phyloP scores from a whole-genome alignment of 1,140 invertebrate genomes.

The Panagrolaimus sp. region DNA sequence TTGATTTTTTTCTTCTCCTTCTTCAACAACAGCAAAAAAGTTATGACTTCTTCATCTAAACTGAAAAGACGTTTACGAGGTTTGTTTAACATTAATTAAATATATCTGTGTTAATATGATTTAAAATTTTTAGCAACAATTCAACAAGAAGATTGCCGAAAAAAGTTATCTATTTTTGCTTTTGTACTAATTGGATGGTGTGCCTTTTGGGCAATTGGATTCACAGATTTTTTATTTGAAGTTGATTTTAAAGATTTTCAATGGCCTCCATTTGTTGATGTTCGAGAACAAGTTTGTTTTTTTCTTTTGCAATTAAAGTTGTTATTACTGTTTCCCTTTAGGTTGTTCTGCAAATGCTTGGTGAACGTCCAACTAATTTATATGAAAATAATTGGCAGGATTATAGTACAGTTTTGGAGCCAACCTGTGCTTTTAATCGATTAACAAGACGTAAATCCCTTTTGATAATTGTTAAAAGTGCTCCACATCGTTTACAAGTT shows the following conservation, averaged over 20 bases:
- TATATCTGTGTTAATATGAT: too few species aligned
- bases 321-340: conserved; percentile 21
- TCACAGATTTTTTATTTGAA: conserved; percentile 18
- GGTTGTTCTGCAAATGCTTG: conserved; percentile 30
- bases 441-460: conserved; percentile 36
- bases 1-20: too few species aligned
- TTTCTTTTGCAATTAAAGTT: not conserved
- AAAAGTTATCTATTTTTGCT: not conserved
- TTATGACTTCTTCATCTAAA: too few species aligned
- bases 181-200: not conserved
- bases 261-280: conserved; percentile 36
- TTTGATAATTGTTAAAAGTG: conserved; percentile 49
- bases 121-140: not conserved
- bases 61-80: too few species aligned
- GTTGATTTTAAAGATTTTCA: conserved; percentile 23
- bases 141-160: not conserved
- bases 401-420: conserved; percentile 23
- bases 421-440: conserved; percentile 32
- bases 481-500: conserved; percentile 40
- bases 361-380: conserved; percentile 11
- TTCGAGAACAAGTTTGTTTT: conserved; percentile 29
- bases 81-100: too few species aligned
- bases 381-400: conserved; percentile 26
- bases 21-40: too few species aligned
- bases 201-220: conserved; percentile 2